Conservation (phyloP, 2,113 vertebrate species). For the Embiotoca jacksoni region DNA sequence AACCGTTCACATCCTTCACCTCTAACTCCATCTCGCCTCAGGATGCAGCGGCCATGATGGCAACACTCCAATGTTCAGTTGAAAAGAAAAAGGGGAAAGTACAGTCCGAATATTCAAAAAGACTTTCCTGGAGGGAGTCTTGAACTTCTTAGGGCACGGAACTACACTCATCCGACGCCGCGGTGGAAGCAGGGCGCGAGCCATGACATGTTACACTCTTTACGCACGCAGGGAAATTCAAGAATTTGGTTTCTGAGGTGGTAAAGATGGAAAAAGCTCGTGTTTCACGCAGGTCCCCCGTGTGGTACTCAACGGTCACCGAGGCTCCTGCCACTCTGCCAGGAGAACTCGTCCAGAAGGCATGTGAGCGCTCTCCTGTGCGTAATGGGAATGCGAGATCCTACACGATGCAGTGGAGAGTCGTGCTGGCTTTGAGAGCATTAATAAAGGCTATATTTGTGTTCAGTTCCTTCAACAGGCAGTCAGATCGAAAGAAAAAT, state of each 20-base stretch:
- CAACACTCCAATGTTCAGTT: constrained; percentile 13
- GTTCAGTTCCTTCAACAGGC: neutral
- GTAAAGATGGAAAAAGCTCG: constrained; percentile 18
- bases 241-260: neutral
- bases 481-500: too few relatives aligned
- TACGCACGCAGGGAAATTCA: neutral
- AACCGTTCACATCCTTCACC: constrained; percentile 76
- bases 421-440: neutral
- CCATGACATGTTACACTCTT: constrained; percentile 8
- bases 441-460: neutral
- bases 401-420: neutral
- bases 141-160: constrained; percentile 49
- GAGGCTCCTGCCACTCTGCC: constrained; percentile 27
- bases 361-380: constrained; percentile 57
- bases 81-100: neutral
- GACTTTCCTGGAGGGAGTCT: constrained; percentile 1
- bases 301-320: constrained; percentile 18
- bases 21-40: constrained; percentile 78
- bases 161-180: constrained; percentile 9
- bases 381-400: constrained; percentile 68
- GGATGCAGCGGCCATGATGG: constrained; percentile 47
- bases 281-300: constrained; percentile 27
- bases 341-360: constrained; percentile 23
- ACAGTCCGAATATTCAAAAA: neutral
- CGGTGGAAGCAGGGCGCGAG: constrained; percentile 18